A percentile compares a stretch with the other conserved stretches of the same genome.
These are phyloP conservation scores for Enteromius mattozi DNA, from an alignment of 2,797 vertebrate species.

Conservation along the genomic window DNA sequence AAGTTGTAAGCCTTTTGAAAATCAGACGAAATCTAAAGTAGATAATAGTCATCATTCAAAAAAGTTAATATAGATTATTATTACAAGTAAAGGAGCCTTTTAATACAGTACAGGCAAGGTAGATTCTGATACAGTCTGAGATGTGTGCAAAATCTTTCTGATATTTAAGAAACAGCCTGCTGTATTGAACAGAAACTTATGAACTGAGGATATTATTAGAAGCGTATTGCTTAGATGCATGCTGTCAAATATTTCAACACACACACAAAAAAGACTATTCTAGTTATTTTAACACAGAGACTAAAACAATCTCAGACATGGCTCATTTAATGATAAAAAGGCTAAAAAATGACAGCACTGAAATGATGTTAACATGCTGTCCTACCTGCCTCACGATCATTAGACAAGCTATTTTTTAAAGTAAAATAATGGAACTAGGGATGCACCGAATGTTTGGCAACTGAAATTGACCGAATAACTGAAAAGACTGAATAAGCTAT, in stretches of 20 bases:
- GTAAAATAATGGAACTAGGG: neutral
- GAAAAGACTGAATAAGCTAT: no score
- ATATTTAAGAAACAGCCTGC: neutral
- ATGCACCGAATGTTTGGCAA: no score
- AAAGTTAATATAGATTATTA: neutral
- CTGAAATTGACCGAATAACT: no score
- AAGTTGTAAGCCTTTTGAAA: neutral
- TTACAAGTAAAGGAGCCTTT: neutral
- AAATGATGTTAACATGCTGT: neutral
- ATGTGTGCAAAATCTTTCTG: neutral
- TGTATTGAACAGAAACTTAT: neutral
- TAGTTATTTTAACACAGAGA: neutral
- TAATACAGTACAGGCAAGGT: neutral
- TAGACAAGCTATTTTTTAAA: neutral
- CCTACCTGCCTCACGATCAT: neutral
- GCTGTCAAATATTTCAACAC: neutral
- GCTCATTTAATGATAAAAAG: constrained; percentile 1
- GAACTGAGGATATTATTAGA: constrained; percentile 29
- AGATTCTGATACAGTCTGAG: neutral
- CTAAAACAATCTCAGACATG: neutral
- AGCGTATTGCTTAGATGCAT: neutral
- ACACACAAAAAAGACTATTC: neutral
- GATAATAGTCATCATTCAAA: neutral
- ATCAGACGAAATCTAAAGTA: neutral
- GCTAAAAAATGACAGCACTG: neutral